These are phyloP conservation scores for Schizaphis graminum DNA, from an alignment of 2,888 invertebrate species.

Conservation along the genomic window DNA sequence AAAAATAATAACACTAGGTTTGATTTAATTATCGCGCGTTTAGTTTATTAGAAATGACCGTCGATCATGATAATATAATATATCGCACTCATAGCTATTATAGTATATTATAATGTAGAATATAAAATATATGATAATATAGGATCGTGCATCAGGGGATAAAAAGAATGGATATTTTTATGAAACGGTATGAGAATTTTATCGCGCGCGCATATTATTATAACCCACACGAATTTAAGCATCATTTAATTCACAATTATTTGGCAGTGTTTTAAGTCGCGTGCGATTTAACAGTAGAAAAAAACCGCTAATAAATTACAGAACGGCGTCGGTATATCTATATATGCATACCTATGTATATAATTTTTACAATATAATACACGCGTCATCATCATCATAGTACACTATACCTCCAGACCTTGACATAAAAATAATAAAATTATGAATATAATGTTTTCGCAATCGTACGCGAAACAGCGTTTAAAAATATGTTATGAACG, in stretches of 20 bases:
- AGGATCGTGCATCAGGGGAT: neutral
- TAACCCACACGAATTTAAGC: neutral
- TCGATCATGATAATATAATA: neutral
- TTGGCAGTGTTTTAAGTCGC: slow-evolving; percentile 1
- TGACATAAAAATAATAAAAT: slow-evolving; percentile 47
- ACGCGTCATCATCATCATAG: neutral
- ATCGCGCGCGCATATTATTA: neutral
- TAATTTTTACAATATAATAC: neutral
- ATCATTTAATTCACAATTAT: neutral
- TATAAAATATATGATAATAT: too few species aligned
- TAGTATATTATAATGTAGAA: neutral
- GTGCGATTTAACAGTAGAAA: neutral
- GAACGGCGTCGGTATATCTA: neutral
- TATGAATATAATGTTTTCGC: slow-evolving; percentile 12
- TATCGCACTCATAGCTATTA: neutral
- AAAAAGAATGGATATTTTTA: neutral
- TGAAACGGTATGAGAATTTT: neutral
- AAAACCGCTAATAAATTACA: neutral
- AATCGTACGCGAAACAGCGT: neutral
- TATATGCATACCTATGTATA: neutral
- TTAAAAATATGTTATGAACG: neutral
- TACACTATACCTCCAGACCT: neutral
- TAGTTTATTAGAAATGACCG: neutral
- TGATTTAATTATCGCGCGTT: slow-evolving; percentile 26
- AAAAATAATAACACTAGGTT: neutral